Evolutionary conservation across 2,113 vertebrate genomes (phyloP), one percentile per base, ranked within the genome.

Genomic region (Oryzias celebensis): DNA sequence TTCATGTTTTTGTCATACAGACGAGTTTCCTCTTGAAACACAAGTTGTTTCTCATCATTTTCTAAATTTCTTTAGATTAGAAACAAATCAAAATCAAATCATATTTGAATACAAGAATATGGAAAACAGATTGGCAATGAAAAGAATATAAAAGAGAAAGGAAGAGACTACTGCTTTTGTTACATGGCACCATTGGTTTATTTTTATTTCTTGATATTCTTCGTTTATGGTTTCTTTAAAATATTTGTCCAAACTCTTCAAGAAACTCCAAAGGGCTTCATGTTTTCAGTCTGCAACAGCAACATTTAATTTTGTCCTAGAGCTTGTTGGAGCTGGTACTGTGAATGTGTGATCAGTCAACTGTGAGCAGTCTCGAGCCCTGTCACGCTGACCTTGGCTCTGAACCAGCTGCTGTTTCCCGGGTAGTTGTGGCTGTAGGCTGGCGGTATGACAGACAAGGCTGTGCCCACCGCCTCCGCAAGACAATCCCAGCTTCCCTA

Each of bases 331-430:
- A 86, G 80, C 68, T 56, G 62, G 26, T 80, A 68, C 74, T 81
- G 62, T 23, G 71, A 85, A 74, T 72, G 79, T 89, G 85, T 87
- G 90, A 92, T 88, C 89, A 89, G 85, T 89, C 71, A 72, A 85
- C 85, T 90, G 86, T 89, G 88, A 87, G 87, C 80, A 75, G 85
- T 68, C 87, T 67, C 28, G 83, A 84, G 83, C 71, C 87, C 68
- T 57, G 76, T 82, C 73, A 56, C 74, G 84, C 82, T 92, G 90
- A 93, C 91, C 91, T 94, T 94, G 92, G 91, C 91, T 87, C 64
- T 64, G 62, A 91, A 91, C 92, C 90, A 85, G 85, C 67, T 73
- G 56, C 67, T 62, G 23, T 88, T 92, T 92, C 86, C 81, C 87
- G 72, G 62, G 85, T 90, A 92, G 87, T 88, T 91, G 90, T 87